Evolutionary conservation across 2,888 invertebrate genomes (phyloP).

Genomic region (Noctua janthina): DNA sequence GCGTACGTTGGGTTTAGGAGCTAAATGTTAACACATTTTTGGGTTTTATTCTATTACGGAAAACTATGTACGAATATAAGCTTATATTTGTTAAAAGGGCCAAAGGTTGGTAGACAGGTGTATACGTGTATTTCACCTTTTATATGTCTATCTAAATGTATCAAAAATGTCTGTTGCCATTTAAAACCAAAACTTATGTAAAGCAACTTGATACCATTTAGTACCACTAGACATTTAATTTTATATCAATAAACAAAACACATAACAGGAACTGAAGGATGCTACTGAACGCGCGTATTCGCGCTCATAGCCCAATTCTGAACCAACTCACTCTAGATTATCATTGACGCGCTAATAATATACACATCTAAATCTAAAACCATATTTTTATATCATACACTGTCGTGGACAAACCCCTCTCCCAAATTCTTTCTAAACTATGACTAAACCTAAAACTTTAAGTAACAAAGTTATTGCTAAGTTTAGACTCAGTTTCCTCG

Average conservation of each 20-base stretch:
- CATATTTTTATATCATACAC: neutral
- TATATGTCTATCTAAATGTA: too few relatives aligned
- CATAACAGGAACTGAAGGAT: too few relatives aligned
- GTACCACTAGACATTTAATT: neutral
- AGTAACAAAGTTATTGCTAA: neutral
- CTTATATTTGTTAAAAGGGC: neutral
- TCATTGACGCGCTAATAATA: neutral
- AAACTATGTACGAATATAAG: neutral
- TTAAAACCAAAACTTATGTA: neutral
- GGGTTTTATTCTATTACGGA: neutral
- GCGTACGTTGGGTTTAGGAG: slow-evolving; percentile 5
- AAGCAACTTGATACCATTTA: neutral
- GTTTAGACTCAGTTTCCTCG: neutral
- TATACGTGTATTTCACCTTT: neutral
- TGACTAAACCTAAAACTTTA: neutral
- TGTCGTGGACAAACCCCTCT: neutral
- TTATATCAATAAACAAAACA: neutral
- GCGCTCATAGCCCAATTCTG: too few relatives aligned
- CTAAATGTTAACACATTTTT: slow-evolving; percentile 34
- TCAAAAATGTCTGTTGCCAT: neutral
- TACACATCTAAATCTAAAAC: too few relatives aligned
- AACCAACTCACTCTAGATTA: too few relatives aligned
- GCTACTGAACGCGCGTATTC: too few relatives aligned
- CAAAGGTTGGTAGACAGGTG: neutral
- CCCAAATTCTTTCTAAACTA: neutral